Base-by-base conservation (phyloP, 2,113 vertebrate genomes). In the Rhipidura dahli region DNA sequence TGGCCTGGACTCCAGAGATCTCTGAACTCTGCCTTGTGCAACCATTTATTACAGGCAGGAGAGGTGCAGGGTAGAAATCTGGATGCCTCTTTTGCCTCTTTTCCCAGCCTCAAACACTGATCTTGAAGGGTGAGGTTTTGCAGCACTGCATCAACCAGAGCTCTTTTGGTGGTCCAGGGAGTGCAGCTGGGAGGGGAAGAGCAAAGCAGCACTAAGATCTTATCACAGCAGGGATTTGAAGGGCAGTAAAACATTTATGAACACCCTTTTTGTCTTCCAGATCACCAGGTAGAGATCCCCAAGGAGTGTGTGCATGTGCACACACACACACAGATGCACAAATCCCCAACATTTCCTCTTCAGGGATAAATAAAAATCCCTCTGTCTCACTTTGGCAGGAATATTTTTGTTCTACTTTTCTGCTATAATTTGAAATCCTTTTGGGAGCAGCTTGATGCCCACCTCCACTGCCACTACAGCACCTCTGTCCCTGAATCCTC, bases 1-100 rank as follows among this genome's bases (percentile, higher is more conserved):
- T 87, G 84, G 89, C 75, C 88, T 39, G 64, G 42, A 86, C 83
- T 11, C 42, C 71, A 89, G 72, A 89, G 83, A 83, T 60, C 69
- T 92, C 92, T 90, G 91, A 80, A 92, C 82, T 81, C 85, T 94
- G 93, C 68, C 80, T 89, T 26, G n/a, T 76, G 44, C 20, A 53
- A 6, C 33, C 15, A 68, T 96, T 86, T 83, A 31, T 93, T 91
- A 75, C 1, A 5, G 50, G 54, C 64, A 83, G 83, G 45, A 92
- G 50, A 49, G 10, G 24, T 27, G 49, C 11, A 11, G 82, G 63
- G 16, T 30, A 33, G 77, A 75, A 92, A 79, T 16, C 33, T 3
- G 2, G 57, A 14, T 82, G 60, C 26, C 27, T 90, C 47, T 79
- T 59, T 64, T 73, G 47, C 50, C 64, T 86, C 13, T 0, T 40